Percentiles rank a stretch among this genome's conserved stretches.
Conservation (phyloP, 1,140 invertebrate genomes). For the Lucilia sericata region DNA sequence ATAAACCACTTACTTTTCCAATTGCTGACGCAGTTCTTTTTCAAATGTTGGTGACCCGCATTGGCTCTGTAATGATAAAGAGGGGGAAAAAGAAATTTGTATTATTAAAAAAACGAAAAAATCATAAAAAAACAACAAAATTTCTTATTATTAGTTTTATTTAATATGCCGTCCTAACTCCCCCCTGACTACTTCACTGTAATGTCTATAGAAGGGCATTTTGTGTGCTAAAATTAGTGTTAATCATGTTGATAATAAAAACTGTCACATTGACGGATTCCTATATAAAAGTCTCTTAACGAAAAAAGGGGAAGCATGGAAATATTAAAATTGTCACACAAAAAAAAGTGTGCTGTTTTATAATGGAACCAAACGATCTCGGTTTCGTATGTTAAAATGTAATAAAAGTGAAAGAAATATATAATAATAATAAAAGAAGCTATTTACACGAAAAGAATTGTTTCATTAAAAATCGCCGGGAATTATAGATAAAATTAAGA, state of each 20-base stretch:
- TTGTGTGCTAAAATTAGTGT: not conserved
- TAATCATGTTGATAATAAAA: slow-evolving; percentile 6
- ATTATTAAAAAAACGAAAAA: slow-evolving; percentile 30
- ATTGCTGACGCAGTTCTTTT: slow-evolving; percentile 66
- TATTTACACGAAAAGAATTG: not conserved
- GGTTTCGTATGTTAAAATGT: not conserved
- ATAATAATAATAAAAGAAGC: too few relatives aligned
- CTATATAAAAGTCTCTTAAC: not conserved
- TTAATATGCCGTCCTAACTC: not conserved
- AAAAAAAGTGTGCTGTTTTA: not conserved
- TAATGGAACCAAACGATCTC: not conserved
- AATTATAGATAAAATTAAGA: not conserved
- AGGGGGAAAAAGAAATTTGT: slow-evolving; percentile 49
- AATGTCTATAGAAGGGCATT: too few relatives aligned
- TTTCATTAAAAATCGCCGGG: not conserved
- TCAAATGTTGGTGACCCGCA: slow-evolving; percentile 67
- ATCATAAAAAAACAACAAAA: slow-evolving; percentile 44
- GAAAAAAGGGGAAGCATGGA: not conserved
- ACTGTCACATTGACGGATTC: not conserved
- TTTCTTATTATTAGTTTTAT: not conserved
- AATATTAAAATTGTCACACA: not conserved
- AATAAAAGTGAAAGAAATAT: too few relatives aligned
- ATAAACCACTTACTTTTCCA: slow-evolving; percentile 63
- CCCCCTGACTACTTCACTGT: too few relatives aligned
- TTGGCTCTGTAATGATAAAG: slow-evolving; percentile 64